Evolutionary conservation across 2,888 invertebrate genomes (phyloP).

Genomic region (Unio delphinus): DNA sequence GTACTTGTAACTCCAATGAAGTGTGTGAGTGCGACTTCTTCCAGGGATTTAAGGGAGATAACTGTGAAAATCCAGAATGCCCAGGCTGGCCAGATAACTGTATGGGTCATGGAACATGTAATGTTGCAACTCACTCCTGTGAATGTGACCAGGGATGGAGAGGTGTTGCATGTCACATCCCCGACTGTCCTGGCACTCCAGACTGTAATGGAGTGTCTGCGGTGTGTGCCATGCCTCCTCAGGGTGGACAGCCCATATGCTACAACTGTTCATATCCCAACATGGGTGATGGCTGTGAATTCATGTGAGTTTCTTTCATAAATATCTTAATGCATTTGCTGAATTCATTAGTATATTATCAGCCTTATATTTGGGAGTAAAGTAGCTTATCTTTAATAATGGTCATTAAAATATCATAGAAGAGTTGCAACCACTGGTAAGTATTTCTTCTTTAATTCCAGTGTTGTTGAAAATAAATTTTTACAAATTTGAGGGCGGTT

Average conservation of each 20-base stretch:
- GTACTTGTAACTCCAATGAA: slow-evolving; percentile 39
- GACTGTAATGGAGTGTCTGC: slow-evolving; percentile 46
- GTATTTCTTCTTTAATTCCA: too few species aligned
- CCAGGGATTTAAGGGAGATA: slow-evolving; percentile 44
- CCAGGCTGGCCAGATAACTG: slow-evolving; percentile 58
- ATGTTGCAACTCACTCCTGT: slow-evolving; percentile 42
- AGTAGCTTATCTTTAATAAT: too few species aligned
- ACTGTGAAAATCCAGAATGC: slow-evolving; percentile 47
- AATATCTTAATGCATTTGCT: background rate
- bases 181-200: slow-evolving; percentile 51
- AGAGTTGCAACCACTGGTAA: too few species aligned
- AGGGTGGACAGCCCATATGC: slow-evolving; percentile 45
- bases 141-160: slow-evolving; percentile 52
- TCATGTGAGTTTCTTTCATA: slow-evolving; percentile 26
- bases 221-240: slow-evolving; percentile 28
- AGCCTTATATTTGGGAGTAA: too few species aligned
- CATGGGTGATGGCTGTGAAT: slow-evolving; percentile 55
- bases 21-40: slow-evolving; percentile 50
- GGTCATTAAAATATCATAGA: too few species aligned
- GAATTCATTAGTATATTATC: too few species aligned
- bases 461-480: too few species aligned
- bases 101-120: slow-evolving; percentile 53
- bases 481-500: too few species aligned
- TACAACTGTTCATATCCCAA: slow-evolving; percentile 44
- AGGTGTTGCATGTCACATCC: slow-evolving; percentile 48